Evolutionary conservation across 2,113 vertebrate species (phyloP).

Genomic region (Myrmecophaga tridactyla): DNA sequence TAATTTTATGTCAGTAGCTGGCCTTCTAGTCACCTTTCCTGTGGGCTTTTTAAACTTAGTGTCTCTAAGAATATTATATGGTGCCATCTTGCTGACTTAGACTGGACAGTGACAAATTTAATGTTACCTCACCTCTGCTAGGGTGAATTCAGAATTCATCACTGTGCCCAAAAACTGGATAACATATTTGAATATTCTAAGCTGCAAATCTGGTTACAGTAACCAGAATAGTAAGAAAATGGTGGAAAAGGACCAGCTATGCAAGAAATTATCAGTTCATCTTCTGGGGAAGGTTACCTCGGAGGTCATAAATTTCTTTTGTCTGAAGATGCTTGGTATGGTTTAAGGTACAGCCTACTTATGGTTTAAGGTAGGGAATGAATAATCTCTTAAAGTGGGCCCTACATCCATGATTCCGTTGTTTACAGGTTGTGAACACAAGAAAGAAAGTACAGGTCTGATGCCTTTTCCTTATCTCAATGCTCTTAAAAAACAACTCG

Average conservation of each 20-base stretch:
- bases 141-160: slow-evolving; percentile 67
- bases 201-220: slow-evolving; percentile 17
- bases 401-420: background rate
- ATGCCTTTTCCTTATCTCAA: slow-evolving; percentile 35
- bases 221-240: slow-evolving; percentile 46
- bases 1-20: slow-evolving; percentile 79
- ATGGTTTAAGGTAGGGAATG: background rate
- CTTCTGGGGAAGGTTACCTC: background rate
- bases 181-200: slow-evolving; percentile 69
- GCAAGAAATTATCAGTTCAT: slow-evolving; percentile 25
- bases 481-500: slow-evolving; percentile 44
- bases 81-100: slow-evolving; percentile 76
- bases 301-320: slow-evolving; percentile 31
- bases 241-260: background rate
- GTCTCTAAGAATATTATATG: slow-evolving; percentile 71
- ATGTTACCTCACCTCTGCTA: slow-evolving; percentile 65
- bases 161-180: slow-evolving; percentile 43
- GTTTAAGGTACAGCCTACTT: background rate
- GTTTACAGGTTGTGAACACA: background rate
- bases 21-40: slow-evolving; percentile 79
- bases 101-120: slow-evolving; percentile 69
- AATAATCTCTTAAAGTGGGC: slow-evolving; percentile 5
- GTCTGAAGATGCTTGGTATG: background rate
- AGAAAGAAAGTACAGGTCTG: background rate
- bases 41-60: slow-evolving; percentile 70